Evolutionary conservation across 2,888 invertebrate genomes (phyloP), one percentile per base, ranked within the genome.

Genomic region (Aspidiotus destructor): DNA sequence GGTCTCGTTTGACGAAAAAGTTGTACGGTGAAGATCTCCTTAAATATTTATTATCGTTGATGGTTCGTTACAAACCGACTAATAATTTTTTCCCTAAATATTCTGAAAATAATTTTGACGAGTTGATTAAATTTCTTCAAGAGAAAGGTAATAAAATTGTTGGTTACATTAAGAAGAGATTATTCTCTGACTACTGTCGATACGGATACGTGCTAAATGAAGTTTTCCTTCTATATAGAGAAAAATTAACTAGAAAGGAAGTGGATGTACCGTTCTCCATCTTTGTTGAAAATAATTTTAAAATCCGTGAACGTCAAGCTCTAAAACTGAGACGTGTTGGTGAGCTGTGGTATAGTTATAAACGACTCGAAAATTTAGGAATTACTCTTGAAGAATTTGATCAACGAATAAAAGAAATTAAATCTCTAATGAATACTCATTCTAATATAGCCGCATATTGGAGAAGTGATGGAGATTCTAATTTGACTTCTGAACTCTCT

Each of bases 111-210:
- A 44, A 44, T 44, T 44, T 44, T 44, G 48, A 44, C 13, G 13
- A 10, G 48, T 44, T 44, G 48, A 13, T 44, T 10, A 13, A 44
- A 44, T 44, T 44, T 44, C 48, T 44, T 44, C 48, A 44, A 44
- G 48, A 44, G 48, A 44, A 44, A 44, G 48, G 48, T 44, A 44
- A 8, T 10, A 55, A 15, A 55, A 55, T 55, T 55, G 9, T 55
- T 13, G 15, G 55, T 10, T 55, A 55, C 55, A 55, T 10, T 55
- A 55, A 10, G 15, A 55, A 55, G 55, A 55, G 55, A 55, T 55
- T n/a, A n/a, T n/a, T n/a, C n/a, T n/a, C n/a, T n/a, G n/a, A n/a
- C n/a, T n/a, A n/a, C n/a, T n/a, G n/a, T 55, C 11, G 9, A 13
- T 15, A 13, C 55, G 9, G 55, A 55, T 55, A 55, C 55, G 55